Percentiles rank a stretch among this genome's conserved stretches.
Conservation (phyloP, 2,113 vertebrate genomes). For the Callocephalon fimbriatum region DNA sequence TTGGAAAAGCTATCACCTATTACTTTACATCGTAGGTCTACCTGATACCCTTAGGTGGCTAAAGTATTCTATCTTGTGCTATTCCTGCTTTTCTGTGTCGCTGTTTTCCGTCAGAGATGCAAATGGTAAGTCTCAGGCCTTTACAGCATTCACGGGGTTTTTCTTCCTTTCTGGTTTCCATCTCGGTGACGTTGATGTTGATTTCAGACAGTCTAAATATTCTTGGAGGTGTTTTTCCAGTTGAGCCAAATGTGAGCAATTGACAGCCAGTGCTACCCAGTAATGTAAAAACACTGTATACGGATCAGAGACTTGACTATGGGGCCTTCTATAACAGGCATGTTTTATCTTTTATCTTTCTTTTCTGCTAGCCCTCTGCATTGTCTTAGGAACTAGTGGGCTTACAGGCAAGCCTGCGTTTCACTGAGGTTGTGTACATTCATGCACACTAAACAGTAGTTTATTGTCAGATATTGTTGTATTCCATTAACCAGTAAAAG, state of each 20-base stretch:
- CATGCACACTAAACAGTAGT: background rate
- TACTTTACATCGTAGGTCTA: background rate
- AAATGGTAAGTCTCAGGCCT: background rate
- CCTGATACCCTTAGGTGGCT: background rate
- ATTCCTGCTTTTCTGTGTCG: background rate
- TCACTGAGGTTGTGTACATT: background rate
- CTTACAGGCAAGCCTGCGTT: background rate
- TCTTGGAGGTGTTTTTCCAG: background rate
- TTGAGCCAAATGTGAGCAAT: background rate
- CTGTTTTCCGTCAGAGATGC: background rate
- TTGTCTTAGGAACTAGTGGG: background rate
- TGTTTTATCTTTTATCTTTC: background rate
- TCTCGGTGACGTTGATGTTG: background rate
- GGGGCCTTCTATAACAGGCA: background rate
- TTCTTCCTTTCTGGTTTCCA: background rate
- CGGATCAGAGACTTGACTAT: background rate
- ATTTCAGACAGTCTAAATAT: background rate
- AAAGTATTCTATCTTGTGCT: background rate
- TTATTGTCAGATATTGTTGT: background rate
- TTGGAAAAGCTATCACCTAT: background rate
- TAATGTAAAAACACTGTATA: background rate
- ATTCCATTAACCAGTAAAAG: background rate
- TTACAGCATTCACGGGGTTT: background rate
- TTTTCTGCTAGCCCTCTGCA: background rate
- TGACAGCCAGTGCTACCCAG: background rate